Evolutionary conservation across 2,888 invertebrate species (phyloP), one percentile per base, ranked within the genome.

Genomic region (Anagyrus pseudococci): DNA sequence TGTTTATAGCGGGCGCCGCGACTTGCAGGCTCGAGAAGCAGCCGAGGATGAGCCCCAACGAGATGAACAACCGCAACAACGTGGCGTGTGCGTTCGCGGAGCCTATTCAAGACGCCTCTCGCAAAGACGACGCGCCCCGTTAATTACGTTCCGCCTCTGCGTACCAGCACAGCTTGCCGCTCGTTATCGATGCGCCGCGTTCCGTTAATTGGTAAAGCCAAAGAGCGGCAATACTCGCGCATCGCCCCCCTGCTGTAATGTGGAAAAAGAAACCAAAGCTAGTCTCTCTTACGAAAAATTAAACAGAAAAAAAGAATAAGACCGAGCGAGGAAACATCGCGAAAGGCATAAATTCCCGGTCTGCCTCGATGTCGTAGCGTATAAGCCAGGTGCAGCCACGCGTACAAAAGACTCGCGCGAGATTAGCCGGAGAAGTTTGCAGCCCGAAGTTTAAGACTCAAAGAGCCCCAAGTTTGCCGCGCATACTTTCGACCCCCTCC

Each of bases 371-470:
- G 4, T n/a, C n/a, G n/a, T n/a, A n/a, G n/a, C n/a, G n/a, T n/a
- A n/a, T 8, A 37, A 37, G 33, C 33, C 33, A 37, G 8, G 33
- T 2, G 3, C 10, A 37, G 33, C 2, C 13, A 8, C 13, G 8
- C 10, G 4, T 2, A 37, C 4, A 37, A 8, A 37, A 37, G 33
- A 15, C 13, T 37, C 33, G 33, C 33, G 33, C 53, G 23, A 10
- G 10, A 41, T 40, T 13, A 23, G 49, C 20, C n/a, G 25, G 20
- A 1, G 8, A 50, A 53, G 23, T 55, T 40, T 22, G 26, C 25
- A n/a, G 43, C 23, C n/a, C n/a, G 3, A 62, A 62, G 41, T 57
- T 57, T 52, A 40, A 22, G 43, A 46, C 52, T 44, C 17, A 46
- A 23, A 60, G 48, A 23, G 33, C 15, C 15, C 29, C 47, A 55